Base-by-base conservation (phyloP, 1,140 invertebrate genomes). In the Ooceraea biroi region DNA sequence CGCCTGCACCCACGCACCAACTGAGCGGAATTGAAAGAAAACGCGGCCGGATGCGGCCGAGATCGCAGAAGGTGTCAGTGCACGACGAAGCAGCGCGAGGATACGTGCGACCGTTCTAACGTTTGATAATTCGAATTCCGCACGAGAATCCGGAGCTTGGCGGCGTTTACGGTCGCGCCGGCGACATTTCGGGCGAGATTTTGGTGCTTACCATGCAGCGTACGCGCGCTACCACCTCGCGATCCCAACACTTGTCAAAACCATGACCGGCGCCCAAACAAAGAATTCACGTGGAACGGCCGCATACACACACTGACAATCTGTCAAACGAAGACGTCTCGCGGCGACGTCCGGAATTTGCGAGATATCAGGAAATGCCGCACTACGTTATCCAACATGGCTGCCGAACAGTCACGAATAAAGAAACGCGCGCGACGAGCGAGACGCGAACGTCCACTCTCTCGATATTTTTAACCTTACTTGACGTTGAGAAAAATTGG, bases 261-360 rank as follows among this genome's bases (percentile, higher is more conserved):
- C 86, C 89, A 91, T 90, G 77, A 91, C 88, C 88, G 88, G 88
- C 83, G 78, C 82, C 30, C 57, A 90, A 89, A 89, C 85, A 90
- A 91, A 90, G 90, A 90, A 87, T 91, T 91, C 90, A 91, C 90
- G 90, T 91, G 90, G 87, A 90, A 85, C 73, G 68, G 68, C 83
- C 86, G 90, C 85, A 85, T 89, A 85, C 85, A 86, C 86, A 86
- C 85, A 86, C 82, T 72, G 87, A 88, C 85, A 89, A 91, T 91
- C 90, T 91, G 90, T 91, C 90, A 91, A 91, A 89, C 89, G 85
- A 68, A 86, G 87, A 89, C 76, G 88, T 90, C 86, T 88, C 90
- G 87, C 89, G 85, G 65, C 87, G 89, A 90, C 83, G 87, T 89
- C 78, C 88, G 88, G 89, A 86, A 88, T 87, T 90, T 86, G 83